phyloP scores from a whole-genome alignment of 2,797 vertebrate species.

The Pygocentrus nattereri region DNA sequence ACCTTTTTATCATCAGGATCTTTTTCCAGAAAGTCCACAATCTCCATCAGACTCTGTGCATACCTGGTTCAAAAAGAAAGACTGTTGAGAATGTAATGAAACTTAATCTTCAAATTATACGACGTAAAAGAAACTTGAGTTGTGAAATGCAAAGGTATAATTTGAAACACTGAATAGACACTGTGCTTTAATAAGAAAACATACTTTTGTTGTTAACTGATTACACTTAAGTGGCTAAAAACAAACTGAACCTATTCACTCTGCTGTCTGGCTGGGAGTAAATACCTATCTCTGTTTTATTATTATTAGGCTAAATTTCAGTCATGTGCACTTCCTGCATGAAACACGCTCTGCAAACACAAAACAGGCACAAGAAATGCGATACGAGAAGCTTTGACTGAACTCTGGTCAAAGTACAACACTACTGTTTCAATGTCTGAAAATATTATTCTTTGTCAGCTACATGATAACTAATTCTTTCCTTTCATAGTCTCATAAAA shows the following conservation, averaged over 20 bases:
- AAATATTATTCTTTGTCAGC: background rate
- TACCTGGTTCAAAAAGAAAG: constrained; percentile 83
- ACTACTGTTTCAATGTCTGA: background rate
- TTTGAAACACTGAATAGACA: background rate
- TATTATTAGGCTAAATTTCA: background rate
- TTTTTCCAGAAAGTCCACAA: constrained; percentile 92
- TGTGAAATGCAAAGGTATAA: background rate
- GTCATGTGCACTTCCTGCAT: background rate
- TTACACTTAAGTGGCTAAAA: background rate
- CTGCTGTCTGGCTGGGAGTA: background rate
- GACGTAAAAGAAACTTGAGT: too few relatives aligned
- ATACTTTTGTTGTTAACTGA: background rate
- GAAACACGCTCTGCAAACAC: background rate
- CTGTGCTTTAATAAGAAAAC: background rate
- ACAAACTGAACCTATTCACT: background rate
- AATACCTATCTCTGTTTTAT: background rate
- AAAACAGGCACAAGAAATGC: background rate
- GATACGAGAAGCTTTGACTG: background rate
- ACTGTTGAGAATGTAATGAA: constrained; percentile 7
- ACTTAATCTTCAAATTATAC: too few relatives aligned
- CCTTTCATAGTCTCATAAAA: background rate
- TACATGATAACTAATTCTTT: background rate
- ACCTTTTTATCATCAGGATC: constrained; percentile 88
- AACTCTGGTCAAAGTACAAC: background rate
- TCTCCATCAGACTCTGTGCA: constrained; percentile 91